Conservation (phyloP, 2,797 vertebrate species). For the Danio choprae region DNA sequence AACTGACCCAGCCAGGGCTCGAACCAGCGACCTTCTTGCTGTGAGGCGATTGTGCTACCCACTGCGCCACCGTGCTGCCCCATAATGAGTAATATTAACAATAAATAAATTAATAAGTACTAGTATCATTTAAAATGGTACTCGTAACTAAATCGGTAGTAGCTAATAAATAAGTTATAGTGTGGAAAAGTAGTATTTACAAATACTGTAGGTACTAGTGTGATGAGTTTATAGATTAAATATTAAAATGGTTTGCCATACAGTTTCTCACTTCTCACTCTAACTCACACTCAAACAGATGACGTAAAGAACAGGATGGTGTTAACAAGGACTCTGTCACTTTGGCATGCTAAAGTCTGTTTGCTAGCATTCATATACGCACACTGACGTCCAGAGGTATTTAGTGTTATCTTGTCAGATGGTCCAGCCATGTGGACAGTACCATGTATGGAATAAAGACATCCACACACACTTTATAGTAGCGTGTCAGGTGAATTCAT, state of each 20-base stretch:
- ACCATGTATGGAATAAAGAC: conserved; percentile 39
- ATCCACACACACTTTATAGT: conserved; percentile 27
- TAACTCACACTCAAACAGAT: conserved; percentile 19
- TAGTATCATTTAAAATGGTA: too few species aligned
- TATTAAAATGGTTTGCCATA: background rate
- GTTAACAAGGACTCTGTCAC: conserved; percentile 48
- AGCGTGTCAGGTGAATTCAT: conserved; percentile 63
- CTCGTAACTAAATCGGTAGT: too few species aligned
- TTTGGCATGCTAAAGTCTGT: conserved; percentile 39
- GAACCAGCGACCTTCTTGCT: too few species aligned
- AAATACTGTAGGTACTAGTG: too few species aligned
- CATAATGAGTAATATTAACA: too few species aligned
- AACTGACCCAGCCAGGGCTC: too few species aligned
- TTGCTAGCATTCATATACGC: background rate
- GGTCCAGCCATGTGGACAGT: background rate
- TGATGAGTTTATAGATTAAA: too few species aligned
- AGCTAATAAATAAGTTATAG: too few species aligned
- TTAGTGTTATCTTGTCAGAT: background rate
- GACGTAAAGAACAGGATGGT: conserved; percentile 45
- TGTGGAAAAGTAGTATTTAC: too few species aligned
- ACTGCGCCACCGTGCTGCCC: too few species aligned
- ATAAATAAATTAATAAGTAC: too few species aligned
- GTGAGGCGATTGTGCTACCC: too few species aligned
- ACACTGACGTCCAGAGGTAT: background rate
- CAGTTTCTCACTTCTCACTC: conserved; percentile 36